phyloP scores from a whole-genome alignment of 2,113 vertebrate species.

The Anseranas semipalmata region DNA sequence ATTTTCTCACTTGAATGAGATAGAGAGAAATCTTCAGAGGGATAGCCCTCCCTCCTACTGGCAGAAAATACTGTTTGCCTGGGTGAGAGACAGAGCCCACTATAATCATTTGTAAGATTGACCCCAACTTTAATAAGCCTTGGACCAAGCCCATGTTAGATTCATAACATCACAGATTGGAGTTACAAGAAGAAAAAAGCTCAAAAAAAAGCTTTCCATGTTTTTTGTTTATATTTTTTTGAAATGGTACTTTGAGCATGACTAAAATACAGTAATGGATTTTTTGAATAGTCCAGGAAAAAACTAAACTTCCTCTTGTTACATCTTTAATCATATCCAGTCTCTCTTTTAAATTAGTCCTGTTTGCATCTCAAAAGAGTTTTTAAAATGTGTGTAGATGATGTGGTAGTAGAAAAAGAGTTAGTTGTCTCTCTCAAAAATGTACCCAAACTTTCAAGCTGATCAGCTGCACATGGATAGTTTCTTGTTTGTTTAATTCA shows the following conservation, averaged over 20 bases:
- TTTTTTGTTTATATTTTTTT: conserved; percentile 15
- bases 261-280: not conserved
- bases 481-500: conserved; percentile 48
- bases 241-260: not conserved
- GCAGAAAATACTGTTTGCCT: not conserved
- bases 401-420: conserved; percentile 14
- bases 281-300: not conserved
- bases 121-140: not conserved
- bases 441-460: not conserved
- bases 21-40: not conserved
- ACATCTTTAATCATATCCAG: conserved; percentile 10
- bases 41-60: not conserved
- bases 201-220: not conserved
- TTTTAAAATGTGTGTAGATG: not conserved
- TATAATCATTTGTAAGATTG: not conserved
- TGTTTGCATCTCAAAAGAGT: not conserved
- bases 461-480: not conserved
- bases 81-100: not conserved
- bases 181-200: too few species aligned
- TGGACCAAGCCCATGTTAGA: not conserved
- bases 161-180: not conserved
- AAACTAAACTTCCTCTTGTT: conserved; percentile 11
- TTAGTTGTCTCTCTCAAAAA: conserved; percentile 5
- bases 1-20: not conserved
- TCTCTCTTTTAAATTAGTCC: conserved; percentile 22